Evolutionary conservation across 1,140 invertebrate species (phyloP), one percentile per base, ranked within the genome.

Genomic region (Platyscapa corneri): DNA sequence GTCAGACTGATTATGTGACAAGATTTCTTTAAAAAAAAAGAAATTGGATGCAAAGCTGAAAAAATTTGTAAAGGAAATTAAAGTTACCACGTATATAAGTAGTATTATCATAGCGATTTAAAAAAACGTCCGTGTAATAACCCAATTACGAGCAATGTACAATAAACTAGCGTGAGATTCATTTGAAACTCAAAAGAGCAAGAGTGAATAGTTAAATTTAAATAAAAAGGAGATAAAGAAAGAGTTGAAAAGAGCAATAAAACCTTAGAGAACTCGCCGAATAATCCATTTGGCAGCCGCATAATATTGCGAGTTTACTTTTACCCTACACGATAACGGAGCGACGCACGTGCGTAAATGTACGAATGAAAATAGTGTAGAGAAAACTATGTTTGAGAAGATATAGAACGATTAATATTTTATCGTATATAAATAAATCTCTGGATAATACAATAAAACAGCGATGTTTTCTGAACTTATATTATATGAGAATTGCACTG

Each of bases 61-160:
- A 46, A 76, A 49, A 2, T 49, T 76, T 30, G 12, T 16, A 76
- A 53, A 53, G 32, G 32, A 70, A 70, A 70, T 70, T 70, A 74
- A 23, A 42, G 70, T 42, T 2, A 0, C 70, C 3, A 70, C 56
- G 49, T 30, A 64, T 23, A 18, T 67, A 30, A 7, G n/a, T 14
- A 16, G 16, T 3, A 34, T 75, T 42, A 83, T 49, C 70, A 60
- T 83, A 70, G n/a, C 82, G 34, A 83, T 76, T 77, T 34, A 37
- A 77, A 77, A 83, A 53, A 67, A 82, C 34, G 42, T 64, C 46
- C 20, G 34, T 42, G 46, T 64, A 79, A 79, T 79, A 85, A 86
- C 46, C 72, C 74, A 82, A 77, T 86, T 72, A 82, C 67, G 39
- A 42, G 37, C 53, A 8, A n/a, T 8, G 72, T 34, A 74, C 64